phyloP scores from a whole-genome alignment of 2,797 vertebrate genomes.

The Tapera naevia region DNA sequence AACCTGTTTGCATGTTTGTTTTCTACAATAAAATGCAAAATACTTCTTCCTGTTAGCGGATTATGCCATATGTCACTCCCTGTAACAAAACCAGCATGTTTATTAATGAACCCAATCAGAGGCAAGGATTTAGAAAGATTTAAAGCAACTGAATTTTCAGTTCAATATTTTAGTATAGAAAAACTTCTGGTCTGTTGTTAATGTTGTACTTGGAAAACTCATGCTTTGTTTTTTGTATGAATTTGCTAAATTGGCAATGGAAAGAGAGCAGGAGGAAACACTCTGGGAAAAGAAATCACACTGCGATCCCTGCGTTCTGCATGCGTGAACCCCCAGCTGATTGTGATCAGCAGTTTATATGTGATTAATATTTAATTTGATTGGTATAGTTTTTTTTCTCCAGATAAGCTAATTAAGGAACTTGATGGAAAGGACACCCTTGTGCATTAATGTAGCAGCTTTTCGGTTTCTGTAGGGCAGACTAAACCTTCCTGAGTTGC shows the following conservation, averaged over 20 bases:
- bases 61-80: constrained; percentile 96
- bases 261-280: constrained; percentile 59
- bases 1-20: constrained; percentile 99
- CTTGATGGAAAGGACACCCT: constrained; percentile 57
- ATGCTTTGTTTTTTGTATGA: constrained; percentile 68
- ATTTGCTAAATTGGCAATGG: constrained; percentile 72
- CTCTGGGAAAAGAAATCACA: constrained; percentile 58
- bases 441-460: constrained; percentile 48
- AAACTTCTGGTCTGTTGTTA: constrained; percentile 69
- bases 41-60: constrained; percentile 94
- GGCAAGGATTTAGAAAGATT: constrained; percentile 80
- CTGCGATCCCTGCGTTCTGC: constrained; percentile 56
- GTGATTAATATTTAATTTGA: constrained; percentile 81
- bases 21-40: constrained; percentile 98
- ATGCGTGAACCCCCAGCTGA: constrained; percentile 59
- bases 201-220: constrained; percentile 71
- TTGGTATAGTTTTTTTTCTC: constrained; percentile 74
- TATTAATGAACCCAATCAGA: constrained; percentile 98
- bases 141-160: constrained; percentile 71
- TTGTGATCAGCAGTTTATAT: constrained; percentile 77
- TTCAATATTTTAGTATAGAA: constrained; percentile 69
- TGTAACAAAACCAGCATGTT: constrained; percentile 93
- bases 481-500: constrained; percentile 41
- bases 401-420: constrained; percentile 77
- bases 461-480: constrained; percentile 56